These are phyloP conservation scores for Diarsia mendica DNA, from an alignment of 2,888 invertebrate species.

Conservation along the genomic window DNA sequence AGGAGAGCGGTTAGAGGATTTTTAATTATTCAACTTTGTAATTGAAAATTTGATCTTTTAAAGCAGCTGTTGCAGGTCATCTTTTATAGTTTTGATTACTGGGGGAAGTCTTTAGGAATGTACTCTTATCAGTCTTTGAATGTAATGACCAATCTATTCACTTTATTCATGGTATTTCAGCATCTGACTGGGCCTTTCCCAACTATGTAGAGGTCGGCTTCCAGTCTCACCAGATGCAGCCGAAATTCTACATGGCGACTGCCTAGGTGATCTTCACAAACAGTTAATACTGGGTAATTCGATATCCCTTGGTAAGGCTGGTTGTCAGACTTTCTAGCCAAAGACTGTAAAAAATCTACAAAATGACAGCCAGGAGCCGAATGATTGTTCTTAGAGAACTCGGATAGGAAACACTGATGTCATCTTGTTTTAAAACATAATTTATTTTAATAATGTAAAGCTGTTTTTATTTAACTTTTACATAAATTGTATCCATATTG, in stretches of 20 bases:
- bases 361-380: too few relatives aligned
- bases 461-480: background rate
- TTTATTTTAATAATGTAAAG: background rate
- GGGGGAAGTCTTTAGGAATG: background rate
- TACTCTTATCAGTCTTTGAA: background rate
- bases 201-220: background rate
- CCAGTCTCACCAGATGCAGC: background rate
- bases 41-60: constrained; percentile 40
- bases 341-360: too few relatives aligned
- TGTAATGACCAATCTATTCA: background rate
- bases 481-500: background rate
- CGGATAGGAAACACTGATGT: background rate
- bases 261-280: background rate
- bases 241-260: background rate
- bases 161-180: background rate
- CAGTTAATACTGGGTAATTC: background rate
- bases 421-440: background rate
- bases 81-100: constrained; percentile 10
- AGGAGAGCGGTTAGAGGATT: constrained; percentile 26
- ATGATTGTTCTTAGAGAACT: background rate
- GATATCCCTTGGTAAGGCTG: too few relatives aligned
- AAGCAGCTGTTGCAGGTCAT: constrained; percentile 27
- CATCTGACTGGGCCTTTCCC: background rate
- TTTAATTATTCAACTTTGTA: constrained; percentile 52
- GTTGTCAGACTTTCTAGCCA: too few relatives aligned